Evolutionary conservation across 2,888 invertebrate genomes (phyloP), one percentile per base, ranked within the genome.

Genomic region (Eumerus sabulonum): DNA sequence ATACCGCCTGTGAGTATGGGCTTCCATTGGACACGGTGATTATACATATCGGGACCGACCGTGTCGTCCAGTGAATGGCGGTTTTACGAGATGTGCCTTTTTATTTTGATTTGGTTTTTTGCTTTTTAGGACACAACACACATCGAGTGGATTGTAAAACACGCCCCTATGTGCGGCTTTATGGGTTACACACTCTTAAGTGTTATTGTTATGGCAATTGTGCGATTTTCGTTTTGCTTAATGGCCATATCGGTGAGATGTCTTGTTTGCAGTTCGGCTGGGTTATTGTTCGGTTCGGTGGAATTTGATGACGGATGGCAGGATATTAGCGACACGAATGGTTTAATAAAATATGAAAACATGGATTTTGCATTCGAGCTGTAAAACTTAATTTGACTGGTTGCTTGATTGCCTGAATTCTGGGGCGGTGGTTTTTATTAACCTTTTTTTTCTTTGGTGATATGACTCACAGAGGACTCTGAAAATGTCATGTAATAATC

Each of bases 201-300:
- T 56, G 72, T 67, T 67, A 67, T 73, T 73, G 62, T 68, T 73
- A 77, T 73, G 59, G 66, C 76, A 67, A 72, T 72, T 77, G 76
- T 54, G 71, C 45, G 72, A 72, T 73, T 73, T 54, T 54, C 48
- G 38, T 72, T 77, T 67, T 66, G 50, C 66, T 62, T 71, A 77
- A 71, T 77, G 71, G 48, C 18, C 38, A 17, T 66, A 59, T 16
- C 19, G 59, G 57, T 59, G 27, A n/a, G n/a, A 54, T 71, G 57
- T 14, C 54, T 76, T 56, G 60, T 56, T 66, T 3, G 16, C 11
- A 19, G 60, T 50, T 40, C 42, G 50, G 18, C 16, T 35, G 27
- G 27, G 3, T 27, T 27, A 27, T 27, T 27, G 27, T 27, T 27
- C 27, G 27, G 2, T 27, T 27, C 27, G 27, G 7, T 27, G 27